phyloP scores from a whole-genome alignment of 2,113 vertebrate genomes.

The Callipepla californica region DNA sequence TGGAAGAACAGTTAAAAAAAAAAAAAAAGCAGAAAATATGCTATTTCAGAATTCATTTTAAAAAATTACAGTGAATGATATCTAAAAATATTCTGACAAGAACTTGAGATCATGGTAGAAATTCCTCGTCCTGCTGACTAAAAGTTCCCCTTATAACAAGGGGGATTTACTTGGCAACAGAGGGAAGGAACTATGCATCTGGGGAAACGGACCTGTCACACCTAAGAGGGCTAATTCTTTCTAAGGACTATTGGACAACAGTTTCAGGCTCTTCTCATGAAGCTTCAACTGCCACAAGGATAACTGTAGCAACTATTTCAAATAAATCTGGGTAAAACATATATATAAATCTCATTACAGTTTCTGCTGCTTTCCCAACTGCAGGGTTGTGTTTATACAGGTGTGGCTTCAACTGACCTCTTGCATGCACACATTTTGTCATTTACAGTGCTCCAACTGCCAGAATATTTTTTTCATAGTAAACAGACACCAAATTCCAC shows the following conservation, averaged over 20 bases:
- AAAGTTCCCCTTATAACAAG: neutral
- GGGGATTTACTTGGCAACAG: neutral
- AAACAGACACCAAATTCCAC: neutral
- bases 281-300: neutral
- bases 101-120: neutral
- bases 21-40: slow-evolving; percentile 6
- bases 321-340: neutral
- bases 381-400: neutral
- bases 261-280: neutral
- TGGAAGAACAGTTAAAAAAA: slow-evolving; percentile 36
- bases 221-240: neutral
- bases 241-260: neutral
- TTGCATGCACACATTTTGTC: neutral
- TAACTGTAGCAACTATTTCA: neutral
- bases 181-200: neutral
- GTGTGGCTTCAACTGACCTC: neutral
- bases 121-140: neutral
- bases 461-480: neutral
- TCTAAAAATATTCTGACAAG: neutral
- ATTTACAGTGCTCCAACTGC: neutral
- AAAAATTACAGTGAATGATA: neutral
- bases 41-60: neutral
- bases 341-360: neutral
- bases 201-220: neutral
- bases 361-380: neutral